Conservation (phyloP, 1,140 invertebrate genomes). For the Akabosia matsudoensis region DNA sequence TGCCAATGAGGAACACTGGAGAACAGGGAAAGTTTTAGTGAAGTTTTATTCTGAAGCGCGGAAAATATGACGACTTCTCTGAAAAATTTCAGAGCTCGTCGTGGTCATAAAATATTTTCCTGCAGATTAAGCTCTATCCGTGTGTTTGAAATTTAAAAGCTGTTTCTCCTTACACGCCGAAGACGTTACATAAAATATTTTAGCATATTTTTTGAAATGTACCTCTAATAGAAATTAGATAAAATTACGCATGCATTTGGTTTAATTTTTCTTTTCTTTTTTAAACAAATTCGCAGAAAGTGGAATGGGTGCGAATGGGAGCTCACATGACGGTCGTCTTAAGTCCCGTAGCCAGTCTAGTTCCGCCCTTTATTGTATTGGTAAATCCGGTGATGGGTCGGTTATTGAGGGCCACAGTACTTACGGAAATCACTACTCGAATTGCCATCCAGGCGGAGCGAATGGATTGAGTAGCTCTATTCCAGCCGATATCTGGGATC, state of each 20-base stretch:
- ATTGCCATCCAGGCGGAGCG: slow-evolving; percentile 25
- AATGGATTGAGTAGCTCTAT: slow-evolving; percentile 40
- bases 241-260: neutral
- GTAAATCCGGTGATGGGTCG: slow-evolving; percentile 14
- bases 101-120: no score
- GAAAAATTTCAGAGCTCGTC: no score
- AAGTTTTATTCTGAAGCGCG: no score
- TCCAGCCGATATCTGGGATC: slow-evolving; percentile 44
- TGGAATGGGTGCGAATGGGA: slow-evolving; percentile 45
- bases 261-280: neutral
- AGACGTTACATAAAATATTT: no score
- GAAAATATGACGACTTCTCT: no score
- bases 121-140: no score
- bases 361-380: slow-evolving; percentile 41
- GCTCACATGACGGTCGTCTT: slow-evolving; percentile 34
- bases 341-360: slow-evolving; percentile 46
- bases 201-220: no score
- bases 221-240: no score
- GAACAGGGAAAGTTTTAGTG: no score
- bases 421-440: slow-evolving; percentile 21
- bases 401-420: slow-evolving; percentile 1
- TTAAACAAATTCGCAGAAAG: neutral
- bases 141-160: no score
- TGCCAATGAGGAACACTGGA: no score
- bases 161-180: no score